A percentile compares a stretch with the other conserved stretches of the same genome.
These are phyloP conservation scores for Blastomussa wellsi DNA, from an alignment of 92 coral and sea anemone species.

Conservation along the genomic window DNA sequence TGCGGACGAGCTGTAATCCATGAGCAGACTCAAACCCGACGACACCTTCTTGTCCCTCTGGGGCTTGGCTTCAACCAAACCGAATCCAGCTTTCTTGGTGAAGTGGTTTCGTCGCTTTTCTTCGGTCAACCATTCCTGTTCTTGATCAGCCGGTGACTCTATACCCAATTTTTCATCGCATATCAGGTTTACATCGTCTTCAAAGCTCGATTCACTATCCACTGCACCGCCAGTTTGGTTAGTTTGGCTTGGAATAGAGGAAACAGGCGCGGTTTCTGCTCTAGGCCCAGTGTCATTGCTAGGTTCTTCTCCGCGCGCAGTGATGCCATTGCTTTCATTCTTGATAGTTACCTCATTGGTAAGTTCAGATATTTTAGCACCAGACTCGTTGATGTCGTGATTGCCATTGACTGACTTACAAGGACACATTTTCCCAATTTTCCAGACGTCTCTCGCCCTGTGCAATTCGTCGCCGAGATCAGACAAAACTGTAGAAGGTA, in stretches of 20 bases:
- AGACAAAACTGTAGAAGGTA: constrained; percentile 58
- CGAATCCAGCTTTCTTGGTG: constrained; percentile 36
- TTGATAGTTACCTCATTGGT: background rate
- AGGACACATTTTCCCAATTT: constrained; percentile 70
- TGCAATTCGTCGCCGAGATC: constrained; percentile 87
- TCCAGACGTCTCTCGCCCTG: constrained; percentile 71
- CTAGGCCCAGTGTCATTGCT: background rate
- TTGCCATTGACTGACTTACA: constrained; percentile 47
- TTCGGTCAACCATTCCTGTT: constrained; percentile 40
- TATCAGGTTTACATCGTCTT: constrained; percentile 48
- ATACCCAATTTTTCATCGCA: constrained; percentile 48
- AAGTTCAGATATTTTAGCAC: constrained; percentile 27
- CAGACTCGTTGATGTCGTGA: background rate
- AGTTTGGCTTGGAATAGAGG: constrained; percentile 1
- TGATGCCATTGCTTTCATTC: background rate
- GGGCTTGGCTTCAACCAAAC: constrained; percentile 33
- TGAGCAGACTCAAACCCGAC: constrained; percentile 74
- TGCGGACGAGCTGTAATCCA: constrained; percentile 85
- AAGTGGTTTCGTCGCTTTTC: constrained; percentile 40
- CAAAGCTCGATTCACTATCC: constrained; percentile 36
- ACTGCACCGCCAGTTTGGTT: constrained; percentile 11
- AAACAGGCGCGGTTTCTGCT: constrained; percentile 6
- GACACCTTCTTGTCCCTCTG: constrained; percentile 37
- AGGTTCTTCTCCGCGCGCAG: background rate
- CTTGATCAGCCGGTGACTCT: constrained; percentile 32